Base-by-base conservation (phyloP, 2,888 invertebrate genomes). In the Diloba caeruleocephala region DNA sequence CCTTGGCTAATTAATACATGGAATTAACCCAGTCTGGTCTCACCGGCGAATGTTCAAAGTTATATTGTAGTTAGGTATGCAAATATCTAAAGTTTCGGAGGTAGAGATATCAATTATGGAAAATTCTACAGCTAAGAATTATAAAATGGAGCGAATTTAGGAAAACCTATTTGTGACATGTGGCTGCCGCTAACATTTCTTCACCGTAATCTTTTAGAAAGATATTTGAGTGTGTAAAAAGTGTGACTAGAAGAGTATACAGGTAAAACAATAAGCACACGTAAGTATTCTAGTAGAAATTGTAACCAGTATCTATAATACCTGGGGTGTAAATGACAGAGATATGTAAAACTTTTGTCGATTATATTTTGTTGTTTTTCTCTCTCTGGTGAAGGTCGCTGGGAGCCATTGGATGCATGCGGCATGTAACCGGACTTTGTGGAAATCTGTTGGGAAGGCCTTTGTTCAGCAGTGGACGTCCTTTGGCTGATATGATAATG, bases 41-140 rank as follows among this genome's bases (percentile, higher is more conserved):
- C 42, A 44, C 29, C 25, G 28, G 31, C 14, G 46, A 72, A 73
- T 46, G 53, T 62, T 67, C 62, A 29, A 78, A 78, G 65, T 77
- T 74, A 68, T 62, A 78, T 59, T 60, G 63, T 71, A 76, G 73
- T 79, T 75, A 76, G 46, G 29, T 60, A 81, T 82, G 83, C 82
- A 78, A 82, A 83, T 81, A 72, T 48, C 65, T 51, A 48, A 80
- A 82, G 69, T 81, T 81, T 50, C 52, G 28, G 37, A 62, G 46
- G 60, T 74, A 72, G 74, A 53, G 39, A 63, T 74, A 74, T 79
- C 71, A 78, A 79, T 78, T 81, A 79, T 71, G 71, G 64, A 76
- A 67, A 73, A 70, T 59, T 66, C 63, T 73, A 51, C 49, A 67
- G 43, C 14, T 15, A 5, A 45, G 31, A 34, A 44, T 19, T 19